These are phyloP conservation scores for Lordiphosa collinella DNA, from an alignment of 1,140 invertebrate species.

Conservation along the genomic window DNA sequence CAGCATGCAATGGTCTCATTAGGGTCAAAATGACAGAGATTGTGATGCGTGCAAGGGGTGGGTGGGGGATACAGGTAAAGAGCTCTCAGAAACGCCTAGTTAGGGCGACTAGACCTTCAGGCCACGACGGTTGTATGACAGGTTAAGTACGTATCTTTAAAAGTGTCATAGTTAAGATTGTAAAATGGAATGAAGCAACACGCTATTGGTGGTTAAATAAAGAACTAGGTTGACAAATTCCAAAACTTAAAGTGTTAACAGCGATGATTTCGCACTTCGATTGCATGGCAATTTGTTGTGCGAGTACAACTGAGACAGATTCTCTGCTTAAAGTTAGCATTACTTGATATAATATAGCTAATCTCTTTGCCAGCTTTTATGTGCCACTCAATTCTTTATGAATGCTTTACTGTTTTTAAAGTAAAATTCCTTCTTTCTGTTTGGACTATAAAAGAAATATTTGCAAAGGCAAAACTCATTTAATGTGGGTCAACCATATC, in stretches of 20 bases:
- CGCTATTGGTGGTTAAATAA: too few relatives aligned
- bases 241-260: too few relatives aligned
- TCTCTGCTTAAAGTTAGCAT: too few relatives aligned
- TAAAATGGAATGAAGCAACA: too few relatives aligned
- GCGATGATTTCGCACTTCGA: too few relatives aligned
- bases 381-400: background rate
- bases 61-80: background rate
- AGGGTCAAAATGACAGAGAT: slow-evolving; percentile 1
- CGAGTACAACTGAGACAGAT: too few relatives aligned
- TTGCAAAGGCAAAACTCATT: slow-evolving; percentile 26
- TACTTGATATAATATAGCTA: too few relatives aligned
- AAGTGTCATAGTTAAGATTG: slow-evolving; percentile 4
- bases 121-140: slow-evolving; percentile 23
- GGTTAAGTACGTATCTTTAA: slow-evolving; percentile 37
- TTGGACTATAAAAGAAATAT: slow-evolving; percentile 27
- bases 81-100: slow-evolving; percentile 20
- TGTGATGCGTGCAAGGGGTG: too few relatives aligned
- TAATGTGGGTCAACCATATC: slow-evolving; percentile 51
- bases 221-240: too few relatives aligned
- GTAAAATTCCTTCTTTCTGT: background rate
- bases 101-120: slow-evolving; percentile 26
- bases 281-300: too few relatives aligned
- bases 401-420: background rate
- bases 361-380: too few relatives aligned
- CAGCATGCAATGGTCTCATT: slow-evolving; percentile 43